Evolutionary conservation across 2,113 vertebrate species (phyloP).

Genomic region (Seriola quinqueradiata): DNA sequence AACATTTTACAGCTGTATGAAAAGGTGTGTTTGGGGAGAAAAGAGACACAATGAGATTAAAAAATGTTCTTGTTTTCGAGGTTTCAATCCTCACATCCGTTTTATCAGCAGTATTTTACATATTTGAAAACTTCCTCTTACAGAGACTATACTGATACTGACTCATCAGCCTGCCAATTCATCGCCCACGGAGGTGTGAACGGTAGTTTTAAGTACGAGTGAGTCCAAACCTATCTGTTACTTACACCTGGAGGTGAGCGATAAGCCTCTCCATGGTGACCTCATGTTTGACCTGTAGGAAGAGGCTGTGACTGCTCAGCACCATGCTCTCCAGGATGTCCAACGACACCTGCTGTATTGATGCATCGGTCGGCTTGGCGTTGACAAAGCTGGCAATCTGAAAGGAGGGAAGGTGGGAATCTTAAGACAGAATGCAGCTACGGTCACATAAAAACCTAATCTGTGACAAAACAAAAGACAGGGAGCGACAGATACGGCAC

Average conservation of each 20-base stretch:
- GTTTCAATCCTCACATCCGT: no score
- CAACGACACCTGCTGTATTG: constrained; percentile 93
- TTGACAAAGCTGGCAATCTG: constrained; percentile 94
- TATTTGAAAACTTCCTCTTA: constrained; percentile 43
- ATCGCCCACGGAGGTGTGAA: fast-evolving
- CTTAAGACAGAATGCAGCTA: neutral
- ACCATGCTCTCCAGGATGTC: constrained; percentile 96
- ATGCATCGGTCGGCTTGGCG: constrained; percentile 86
- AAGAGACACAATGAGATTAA: neutral
- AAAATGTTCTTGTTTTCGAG: neutral
- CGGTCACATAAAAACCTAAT: neutral
- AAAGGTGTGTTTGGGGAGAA: neutral
- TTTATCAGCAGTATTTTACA: constrained; percentile 2
- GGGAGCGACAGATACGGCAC: constrained; percentile 67
- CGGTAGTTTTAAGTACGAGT: neutral
- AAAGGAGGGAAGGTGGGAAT: neutral
- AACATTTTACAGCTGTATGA: neutral
- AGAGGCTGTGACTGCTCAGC: constrained; percentile 89
- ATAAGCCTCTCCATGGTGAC: constrained; percentile 92
- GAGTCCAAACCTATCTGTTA: neutral
- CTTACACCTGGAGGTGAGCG: constrained; percentile 94
- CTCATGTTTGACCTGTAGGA: constrained; percentile 90
- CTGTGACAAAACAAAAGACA: fast-evolving
- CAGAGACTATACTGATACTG: neutral
- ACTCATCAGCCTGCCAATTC: neutral